Percentiles rank a stretch among this genome's conserved stretches.
These are phyloP conservation scores for Diabrotica undecimpunctata DNA, from an alignment of 1,140 invertebrate genomes.

Conservation along the genomic window DNA sequence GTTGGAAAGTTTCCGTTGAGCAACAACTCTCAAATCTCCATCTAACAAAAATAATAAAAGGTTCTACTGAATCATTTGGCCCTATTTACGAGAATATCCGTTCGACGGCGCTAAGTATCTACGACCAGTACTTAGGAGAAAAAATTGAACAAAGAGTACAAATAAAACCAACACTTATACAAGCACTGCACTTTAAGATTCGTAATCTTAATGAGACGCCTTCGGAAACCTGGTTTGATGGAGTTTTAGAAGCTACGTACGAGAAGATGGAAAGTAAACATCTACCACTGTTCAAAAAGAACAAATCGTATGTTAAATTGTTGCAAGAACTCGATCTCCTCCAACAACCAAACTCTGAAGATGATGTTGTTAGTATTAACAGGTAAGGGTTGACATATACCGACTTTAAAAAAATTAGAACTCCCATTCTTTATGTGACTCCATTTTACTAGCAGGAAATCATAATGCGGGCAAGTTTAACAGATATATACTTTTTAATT, in stretches of 20 bases:
- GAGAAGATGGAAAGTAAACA: constrained; percentile 65
- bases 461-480: too few species aligned
- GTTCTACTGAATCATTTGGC: constrained; percentile 47
- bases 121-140: constrained; percentile 78
- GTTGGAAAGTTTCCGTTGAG: constrained; percentile 73
- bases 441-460: too few species aligned
- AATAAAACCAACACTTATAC: constrained; percentile 63
- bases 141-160: constrained; percentile 65
- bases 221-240: constrained; percentile 80
- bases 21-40: constrained; percentile 68
- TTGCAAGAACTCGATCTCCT: constrained; percentile 73
- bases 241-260: constrained; percentile 69
- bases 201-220: constrained; percentile 56
- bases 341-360: constrained; percentile 55
- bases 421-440: too few species aligned
- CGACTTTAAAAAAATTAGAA: background rate
- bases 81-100: constrained; percentile 60
- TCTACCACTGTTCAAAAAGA: constrained; percentile 67
- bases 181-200: constrained; percentile 62
- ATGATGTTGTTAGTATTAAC: constrained; percentile 55
- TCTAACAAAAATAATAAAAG: constrained; percentile 50
- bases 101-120: constrained; percentile 75
- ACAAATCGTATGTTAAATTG: constrained; percentile 67
- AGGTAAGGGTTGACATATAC: constrained; percentile 33
- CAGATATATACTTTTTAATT: too few species aligned